Conservation (phyloP, 2,888 invertebrate species). For the Xanthia icteritia region DNA sequence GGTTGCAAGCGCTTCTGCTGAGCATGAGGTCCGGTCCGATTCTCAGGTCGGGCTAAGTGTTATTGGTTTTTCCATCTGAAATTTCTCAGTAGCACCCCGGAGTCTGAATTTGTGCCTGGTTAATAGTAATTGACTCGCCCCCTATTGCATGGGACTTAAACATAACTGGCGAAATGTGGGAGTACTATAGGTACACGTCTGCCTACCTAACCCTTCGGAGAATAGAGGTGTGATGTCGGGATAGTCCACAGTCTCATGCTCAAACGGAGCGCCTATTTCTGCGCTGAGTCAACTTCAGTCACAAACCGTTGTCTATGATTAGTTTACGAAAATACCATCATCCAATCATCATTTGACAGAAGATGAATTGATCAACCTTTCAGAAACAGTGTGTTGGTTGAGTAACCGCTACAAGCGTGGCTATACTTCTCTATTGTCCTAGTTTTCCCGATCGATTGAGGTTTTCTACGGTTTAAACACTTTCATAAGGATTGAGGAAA, state of each 20-base stretch:
- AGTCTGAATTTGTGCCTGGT: neutral
- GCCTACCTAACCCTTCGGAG: too few species aligned
- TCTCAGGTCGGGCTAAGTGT: neutral
- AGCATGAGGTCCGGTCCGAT: neutral
- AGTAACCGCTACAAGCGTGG: slow-evolving; percentile 9
- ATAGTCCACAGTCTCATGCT: neutral
- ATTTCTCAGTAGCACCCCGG: neutral
- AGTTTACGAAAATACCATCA: neutral
- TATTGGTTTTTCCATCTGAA: neutral
- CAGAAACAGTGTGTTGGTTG: slow-evolving; percentile 4
- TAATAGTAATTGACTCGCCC: neutral
- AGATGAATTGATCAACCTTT: slow-evolving; percentile 7
- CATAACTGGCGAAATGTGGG: neutral
- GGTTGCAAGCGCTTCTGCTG: neutral
- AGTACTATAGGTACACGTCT: neutral
- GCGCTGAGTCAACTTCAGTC: neutral
- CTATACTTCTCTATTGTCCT: slow-evolving; percentile 15
- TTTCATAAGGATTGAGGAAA: slow-evolving; percentile 15
- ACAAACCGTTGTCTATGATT: neutral
- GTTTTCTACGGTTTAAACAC: slow-evolving; percentile 8
- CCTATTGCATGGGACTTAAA: neutral
- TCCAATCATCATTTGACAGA: slow-evolving; percentile 10
- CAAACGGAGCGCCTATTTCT: neutral
- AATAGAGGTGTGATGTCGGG: neutral
- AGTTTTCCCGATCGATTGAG: slow-evolving; percentile 29